Evolutionary conservation across 2,888 invertebrate genomes (phyloP), one percentile per base, ranked within the genome.

Genomic region (Nysson spinosus): DNA sequence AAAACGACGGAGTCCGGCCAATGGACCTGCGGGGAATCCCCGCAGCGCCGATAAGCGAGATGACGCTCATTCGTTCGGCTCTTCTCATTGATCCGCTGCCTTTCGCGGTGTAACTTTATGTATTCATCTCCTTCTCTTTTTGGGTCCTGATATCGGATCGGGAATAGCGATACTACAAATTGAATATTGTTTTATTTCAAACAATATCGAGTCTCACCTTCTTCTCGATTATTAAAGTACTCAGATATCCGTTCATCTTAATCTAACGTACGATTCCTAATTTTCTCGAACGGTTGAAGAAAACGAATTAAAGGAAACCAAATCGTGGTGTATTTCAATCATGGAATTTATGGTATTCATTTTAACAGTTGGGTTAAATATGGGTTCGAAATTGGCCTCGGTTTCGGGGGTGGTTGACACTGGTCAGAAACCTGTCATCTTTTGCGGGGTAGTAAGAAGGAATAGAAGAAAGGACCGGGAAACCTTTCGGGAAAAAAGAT

Each of bases 401-500:
- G 26, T 26, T 12, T 7, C 1, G 11, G 5, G 1, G 34, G 17
- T 11, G 35, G 57, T 43, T 55, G 71, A 62, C 49, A 26, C 19
- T 43, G 54, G 44, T 20, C 11, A 12, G n/a, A 57, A 50, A 44
- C 37, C 63, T 60, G 72, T 63, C 62, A 46, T 37, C 61, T 52
- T 54, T 54, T 43, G 66, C 61, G 58, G 46, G 42, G 37, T 17
- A n/a, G 14, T n/a, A 14, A 30, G 14, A 9, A 22, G 34, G 5
- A 20, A 26, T 30, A 20, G 28, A 39, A 51, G 51, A 61, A 44
- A 37, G 49, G 54, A 35, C 14, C 24, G 26, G 5, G 58, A 49
- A 72, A 75, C 60, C 57, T 37, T 57, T 26, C 24, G 56, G 62
- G 61, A 63, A 70, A 68, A 73, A 78, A 70, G 75, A 76, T 69